These are phyloP conservation scores for Phoenicopterus ruber DNA, from an alignment of 2,113 vertebrate species.

Conservation along the genomic window DNA sequence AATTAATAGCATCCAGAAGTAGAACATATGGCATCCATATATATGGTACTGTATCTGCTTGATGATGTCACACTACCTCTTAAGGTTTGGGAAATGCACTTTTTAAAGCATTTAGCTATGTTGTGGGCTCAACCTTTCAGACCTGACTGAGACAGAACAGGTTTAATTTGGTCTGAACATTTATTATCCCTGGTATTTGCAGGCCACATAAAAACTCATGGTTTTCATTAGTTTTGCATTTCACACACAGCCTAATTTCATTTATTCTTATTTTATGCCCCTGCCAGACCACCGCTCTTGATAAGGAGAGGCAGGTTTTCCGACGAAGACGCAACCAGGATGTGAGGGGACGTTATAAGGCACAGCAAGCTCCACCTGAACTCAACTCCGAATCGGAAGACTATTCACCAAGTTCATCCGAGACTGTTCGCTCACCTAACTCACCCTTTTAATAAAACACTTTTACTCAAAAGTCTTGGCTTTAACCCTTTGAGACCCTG, in stretches of 20 bases:
- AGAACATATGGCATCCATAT: conserved; percentile 59
- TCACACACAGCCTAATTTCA: conserved; percentile 76
- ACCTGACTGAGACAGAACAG: conserved; percentile 19
- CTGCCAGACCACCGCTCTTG: conserved; percentile 98
- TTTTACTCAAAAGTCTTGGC: conserved; percentile 73
- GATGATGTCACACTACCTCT: conserved; percentile 49
- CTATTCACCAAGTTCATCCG: conserved; percentile 89
- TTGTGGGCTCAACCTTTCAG: conserved; percentile 52
- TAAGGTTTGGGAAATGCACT: conserved; percentile 37
- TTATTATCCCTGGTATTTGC: conserved; percentile 45
- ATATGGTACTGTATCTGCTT: conserved; percentile 62
- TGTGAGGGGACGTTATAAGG: conserved; percentile 78
- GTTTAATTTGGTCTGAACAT: conserved; percentile 45
- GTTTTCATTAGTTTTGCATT: conserved; percentile 58
- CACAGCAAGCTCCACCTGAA: conserved; percentile 82
- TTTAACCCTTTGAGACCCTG: conserved; percentile 81
- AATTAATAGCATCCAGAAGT: conserved; percentile 55
- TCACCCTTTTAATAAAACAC: conserved; percentile 90
- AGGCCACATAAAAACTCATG: conserved; percentile 19
- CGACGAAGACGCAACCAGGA: conserved; percentile 94
- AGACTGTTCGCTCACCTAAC: conserved; percentile 91
- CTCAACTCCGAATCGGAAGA: conserved; percentile 93
- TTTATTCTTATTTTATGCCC: conserved; percentile 84
- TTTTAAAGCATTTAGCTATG: conserved; percentile 36
- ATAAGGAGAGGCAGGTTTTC: conserved; percentile 99